phyloP scores from a whole-genome alignment of 1,140 invertebrate genomes.

The Aphelinus certus region DNA sequence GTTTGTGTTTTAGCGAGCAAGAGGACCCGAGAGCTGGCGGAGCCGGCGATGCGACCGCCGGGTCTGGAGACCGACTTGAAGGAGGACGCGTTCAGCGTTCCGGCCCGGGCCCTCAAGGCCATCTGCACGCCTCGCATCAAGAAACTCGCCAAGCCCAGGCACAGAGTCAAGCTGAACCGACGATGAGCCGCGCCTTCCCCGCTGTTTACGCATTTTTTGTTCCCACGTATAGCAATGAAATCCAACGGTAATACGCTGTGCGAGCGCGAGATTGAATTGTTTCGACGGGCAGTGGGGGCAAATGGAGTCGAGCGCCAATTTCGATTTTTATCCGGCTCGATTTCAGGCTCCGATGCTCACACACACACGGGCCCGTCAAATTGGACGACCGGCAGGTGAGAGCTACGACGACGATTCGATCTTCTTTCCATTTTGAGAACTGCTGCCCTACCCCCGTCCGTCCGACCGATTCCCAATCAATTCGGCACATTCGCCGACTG shows the following conservation, averaged over 20 bases:
- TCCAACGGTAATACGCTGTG: background rate
- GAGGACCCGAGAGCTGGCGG: slow-evolving; percentile 48
- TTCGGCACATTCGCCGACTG: too few relatives aligned
- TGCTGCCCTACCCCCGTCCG: too few relatives aligned
- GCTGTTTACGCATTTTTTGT: too few relatives aligned
- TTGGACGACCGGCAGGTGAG: too few relatives aligned
- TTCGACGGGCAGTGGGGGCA: background rate
- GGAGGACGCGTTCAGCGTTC: slow-evolving; percentile 56
- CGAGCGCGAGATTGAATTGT: background rate
- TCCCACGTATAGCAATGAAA: too few relatives aligned
- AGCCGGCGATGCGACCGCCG: slow-evolving; percentile 44
- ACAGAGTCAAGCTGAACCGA: background rate
- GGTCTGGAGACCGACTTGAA: slow-evolving; percentile 56
- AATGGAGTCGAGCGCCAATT: background rate
- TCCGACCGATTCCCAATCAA: too few relatives aligned
- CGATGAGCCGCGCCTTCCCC: too few relatives aligned
- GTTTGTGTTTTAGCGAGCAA: slow-evolving; percentile 43
- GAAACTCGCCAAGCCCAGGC: slow-evolving; percentile 51
- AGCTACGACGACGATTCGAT: too few relatives aligned
- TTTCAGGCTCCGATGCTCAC: too few relatives aligned
- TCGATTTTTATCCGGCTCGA: too few relatives aligned
- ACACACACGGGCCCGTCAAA: too few relatives aligned
- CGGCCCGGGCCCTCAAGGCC: slow-evolving; percentile 52
- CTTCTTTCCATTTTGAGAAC: too few relatives aligned
- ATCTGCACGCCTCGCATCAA: slow-evolving; percentile 48